These are phyloP conservation scores for Toxonevra muliebris DNA, from an alignment of 2,888 invertebrate species.

Conservation along the genomic window DNA sequence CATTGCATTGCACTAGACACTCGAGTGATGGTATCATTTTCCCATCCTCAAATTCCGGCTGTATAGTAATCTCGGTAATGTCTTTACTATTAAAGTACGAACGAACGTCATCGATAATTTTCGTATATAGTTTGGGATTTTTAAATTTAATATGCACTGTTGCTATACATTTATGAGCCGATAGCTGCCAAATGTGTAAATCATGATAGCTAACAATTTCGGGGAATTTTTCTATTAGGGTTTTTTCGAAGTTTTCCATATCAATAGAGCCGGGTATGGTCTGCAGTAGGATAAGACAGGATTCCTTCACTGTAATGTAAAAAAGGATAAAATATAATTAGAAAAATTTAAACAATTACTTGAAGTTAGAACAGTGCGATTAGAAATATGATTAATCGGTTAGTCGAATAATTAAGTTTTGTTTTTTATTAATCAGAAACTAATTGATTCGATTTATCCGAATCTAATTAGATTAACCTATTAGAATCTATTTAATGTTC, in stretches of 20 bases:
- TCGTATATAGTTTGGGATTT: slow-evolving; percentile 71
- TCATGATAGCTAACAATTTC: slow-evolving; percentile 83
- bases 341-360: neutral
- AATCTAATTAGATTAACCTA: no score
- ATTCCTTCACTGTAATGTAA: slow-evolving; percentile 79
- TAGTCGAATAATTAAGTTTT: neutral
- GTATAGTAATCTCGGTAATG: slow-evolving; percentile 84
- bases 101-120: slow-evolving; percentile 71
- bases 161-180: slow-evolving; percentile 80
- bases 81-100: slow-evolving; percentile 83
- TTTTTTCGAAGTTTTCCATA: slow-evolving; percentile 74
- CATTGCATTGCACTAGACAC: slow-evolving; percentile 57
- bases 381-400: neutral
- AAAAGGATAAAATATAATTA: slow-evolving; percentile 44
- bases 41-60: slow-evolving; percentile 78
- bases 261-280: slow-evolving; percentile 92
- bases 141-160: slow-evolving; percentile 84
- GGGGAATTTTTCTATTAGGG: slow-evolving; percentile 73
- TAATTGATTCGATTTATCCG: no score
- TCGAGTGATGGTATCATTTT: slow-evolving; percentile 51
- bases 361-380: neutral
- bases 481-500: no score
- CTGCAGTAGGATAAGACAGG: slow-evolving; percentile 87
- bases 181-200: slow-evolving; percentile 89
- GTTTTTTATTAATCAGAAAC: no score